Evolutionary conservation across 2,888 invertebrate genomes (phyloP), one percentile per base, ranked within the genome.

Genomic region (Latheticus oryzae): DNA sequence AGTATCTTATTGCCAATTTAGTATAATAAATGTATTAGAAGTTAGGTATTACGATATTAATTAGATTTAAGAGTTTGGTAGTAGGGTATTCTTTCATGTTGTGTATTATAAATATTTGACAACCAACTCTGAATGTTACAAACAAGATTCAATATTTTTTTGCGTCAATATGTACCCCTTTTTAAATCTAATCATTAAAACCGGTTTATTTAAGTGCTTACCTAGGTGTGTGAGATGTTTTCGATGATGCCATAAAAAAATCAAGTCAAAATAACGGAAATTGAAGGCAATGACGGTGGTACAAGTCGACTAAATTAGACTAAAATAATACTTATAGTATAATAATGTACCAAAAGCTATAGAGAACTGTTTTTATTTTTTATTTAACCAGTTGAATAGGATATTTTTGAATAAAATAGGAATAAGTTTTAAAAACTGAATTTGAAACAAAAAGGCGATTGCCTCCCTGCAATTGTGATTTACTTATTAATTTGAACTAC

Each of bases 1-100:
- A 78, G 74, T 76, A 76, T 76, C 76, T 75, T 76, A 76, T 77
- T 78, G 77, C 78, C 77, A 78, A 78, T 76, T 75, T 78, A 77
- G 69, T 65, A 66, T 73, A 70, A 63, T 64, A 65, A 58, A 64
- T 74, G 72, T 73, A 73, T 75, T 72, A 75, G 71, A 62, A 61
- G 55, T 63, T 75, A 75, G 73, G 73, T 74, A 73, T 76, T 73
- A 73, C 66, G 75, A 76, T 76, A 78, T 77, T 76, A 75, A 73
- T 73, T 77, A 76, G 75, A 74, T 71, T 75, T 77, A 76, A 75
- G 75, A 70, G 70, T 74, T 75, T 78, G 77, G 78, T 78, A 77
- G 74, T 76, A 77, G 77, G 77, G 78, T 71, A 68, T 68, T 62
- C 61, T 63, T 62, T 68, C 72, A 72, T 75, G 75, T 73, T 75